These are phyloP conservation scores for Heliconius cydno DNA, from an alignment of 2,888 invertebrate species.

Conservation along the genomic window DNA sequence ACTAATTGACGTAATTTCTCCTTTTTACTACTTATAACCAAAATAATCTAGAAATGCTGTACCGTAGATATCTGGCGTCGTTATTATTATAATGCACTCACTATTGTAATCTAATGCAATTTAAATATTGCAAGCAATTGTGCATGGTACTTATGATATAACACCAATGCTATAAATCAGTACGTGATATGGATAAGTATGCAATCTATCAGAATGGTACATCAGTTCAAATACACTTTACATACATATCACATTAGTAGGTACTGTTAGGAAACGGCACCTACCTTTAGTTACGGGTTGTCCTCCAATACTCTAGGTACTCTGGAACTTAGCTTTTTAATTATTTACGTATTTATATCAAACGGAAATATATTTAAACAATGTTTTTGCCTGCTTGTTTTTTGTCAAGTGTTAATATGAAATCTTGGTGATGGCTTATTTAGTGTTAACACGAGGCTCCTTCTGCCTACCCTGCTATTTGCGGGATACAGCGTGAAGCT, in stretches of 20 bases:
- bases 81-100: slow-evolving; percentile 1
- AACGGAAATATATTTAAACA: not conserved
- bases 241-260: slow-evolving; percentile 10
- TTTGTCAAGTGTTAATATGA: not conserved
- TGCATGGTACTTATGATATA: slow-evolving; percentile 10
- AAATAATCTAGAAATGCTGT: not conserved
- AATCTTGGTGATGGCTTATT: too few relatives aligned
- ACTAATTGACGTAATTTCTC: not conserved
- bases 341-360: too few relatives aligned
- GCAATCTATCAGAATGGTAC: not conserved
- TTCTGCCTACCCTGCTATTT: too few relatives aligned
- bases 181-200: slow-evolving; percentile 26
- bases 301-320: not conserved
- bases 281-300: not conserved
- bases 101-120: not conserved
- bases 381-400: not conserved
- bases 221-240: slow-evolving; percentile 15
- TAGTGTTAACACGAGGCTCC: too few relatives aligned
- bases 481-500: too few relatives aligned
- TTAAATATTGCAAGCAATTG: slow-evolving; percentile 23
- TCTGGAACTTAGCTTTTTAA: not conserved
- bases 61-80: not conserved
- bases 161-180: not conserved
- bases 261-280: not conserved
- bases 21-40: not conserved